phyloP scores from a whole-genome alignment of 2,888 invertebrate species.

The Melieria crassipennis region DNA sequence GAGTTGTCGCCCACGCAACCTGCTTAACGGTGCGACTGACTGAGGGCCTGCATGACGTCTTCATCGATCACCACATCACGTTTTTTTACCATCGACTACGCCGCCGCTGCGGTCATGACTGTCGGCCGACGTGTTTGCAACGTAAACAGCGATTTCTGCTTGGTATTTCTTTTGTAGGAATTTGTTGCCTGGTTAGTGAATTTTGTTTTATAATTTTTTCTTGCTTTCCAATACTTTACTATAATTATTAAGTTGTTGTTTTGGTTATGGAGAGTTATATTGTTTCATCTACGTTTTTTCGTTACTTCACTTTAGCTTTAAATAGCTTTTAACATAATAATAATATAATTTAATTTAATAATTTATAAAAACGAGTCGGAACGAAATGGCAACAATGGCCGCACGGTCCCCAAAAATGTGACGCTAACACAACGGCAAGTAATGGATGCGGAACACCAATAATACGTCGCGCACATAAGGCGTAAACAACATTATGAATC shows the following conservation, averaged over 20 bases:
- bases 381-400: constrained; percentile 28
- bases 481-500: too few species aligned
- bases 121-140: neutral
- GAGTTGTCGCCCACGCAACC: neutral
- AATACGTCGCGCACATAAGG: too few species aligned
- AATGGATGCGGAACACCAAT: too few species aligned
- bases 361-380: constrained; percentile 29
- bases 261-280: neutral
- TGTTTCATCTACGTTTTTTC: neutral
- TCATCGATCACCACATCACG: constrained; percentile 15
- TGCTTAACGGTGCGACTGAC: constrained; percentile 1
- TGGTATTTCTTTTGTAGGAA: neutral
- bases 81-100: neutral
- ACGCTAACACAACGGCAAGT: too few species aligned
- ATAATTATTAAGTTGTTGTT: neutral
- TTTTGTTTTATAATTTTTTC: constrained; percentile 11
- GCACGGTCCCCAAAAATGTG: too few species aligned
- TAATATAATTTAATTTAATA: too few species aligned
- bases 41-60: neutral
- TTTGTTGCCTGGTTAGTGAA: constrained; percentile 18
- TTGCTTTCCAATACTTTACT: neutral
- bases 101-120: neutral
- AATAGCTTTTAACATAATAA: constrained; percentile 28
- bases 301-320: too few species aligned
- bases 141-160: neutral